Conservation (phyloP, 1,140 invertebrate genomes). For the Drosophila subobscura region DNA sequence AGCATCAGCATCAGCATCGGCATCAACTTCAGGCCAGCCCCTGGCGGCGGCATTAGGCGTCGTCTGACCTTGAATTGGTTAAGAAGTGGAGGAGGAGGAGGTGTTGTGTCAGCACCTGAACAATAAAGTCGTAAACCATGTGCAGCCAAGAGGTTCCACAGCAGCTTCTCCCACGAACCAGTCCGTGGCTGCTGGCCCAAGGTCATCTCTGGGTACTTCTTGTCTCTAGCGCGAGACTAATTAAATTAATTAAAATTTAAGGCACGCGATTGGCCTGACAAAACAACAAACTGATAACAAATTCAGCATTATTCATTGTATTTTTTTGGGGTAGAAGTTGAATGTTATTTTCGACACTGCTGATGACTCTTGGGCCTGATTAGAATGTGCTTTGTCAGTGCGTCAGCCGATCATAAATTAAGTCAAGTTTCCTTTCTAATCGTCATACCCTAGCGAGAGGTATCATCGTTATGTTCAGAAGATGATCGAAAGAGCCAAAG, state of each 20-base stretch:
- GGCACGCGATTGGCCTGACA: slow-evolving; percentile 68
- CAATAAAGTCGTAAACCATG: slow-evolving; percentile 79
- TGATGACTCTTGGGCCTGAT: slow-evolving; percentile 57
- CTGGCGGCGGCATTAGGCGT: slow-evolving; percentile 24
- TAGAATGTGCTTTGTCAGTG: slow-evolving; percentile 69
- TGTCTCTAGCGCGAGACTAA: slow-evolving; percentile 51
- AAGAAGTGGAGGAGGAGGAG: slow-evolving; percentile 41
- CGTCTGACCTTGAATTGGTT: slow-evolving; percentile 63
- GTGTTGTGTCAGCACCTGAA: slow-evolving; percentile 50
- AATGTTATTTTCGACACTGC: slow-evolving; percentile 53
- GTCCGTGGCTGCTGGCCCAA: slow-evolving; percentile 30
- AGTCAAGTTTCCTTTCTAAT: slow-evolving; percentile 62
- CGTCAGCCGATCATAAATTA: slow-evolving; percentile 66
- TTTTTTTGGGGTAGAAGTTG: slow-evolving; percentile 45
- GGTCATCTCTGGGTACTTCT: slow-evolving; percentile 41
- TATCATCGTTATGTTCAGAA: no score
- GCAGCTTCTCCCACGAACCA: slow-evolving; percentile 24
- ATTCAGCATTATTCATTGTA: slow-evolving; percentile 31
- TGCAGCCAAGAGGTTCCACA: slow-evolving; percentile 65
- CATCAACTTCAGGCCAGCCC: no score
- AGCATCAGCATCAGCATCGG: not conserved
- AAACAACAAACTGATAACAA: slow-evolving; percentile 71
- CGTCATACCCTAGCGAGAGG: slow-evolving; percentile 40
- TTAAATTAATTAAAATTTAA: slow-evolving; percentile 75
- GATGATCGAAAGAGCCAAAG: no score